Conservation (phyloP, 2,113 vertebrate species). For the Isurus oxyrinchus region DNA sequence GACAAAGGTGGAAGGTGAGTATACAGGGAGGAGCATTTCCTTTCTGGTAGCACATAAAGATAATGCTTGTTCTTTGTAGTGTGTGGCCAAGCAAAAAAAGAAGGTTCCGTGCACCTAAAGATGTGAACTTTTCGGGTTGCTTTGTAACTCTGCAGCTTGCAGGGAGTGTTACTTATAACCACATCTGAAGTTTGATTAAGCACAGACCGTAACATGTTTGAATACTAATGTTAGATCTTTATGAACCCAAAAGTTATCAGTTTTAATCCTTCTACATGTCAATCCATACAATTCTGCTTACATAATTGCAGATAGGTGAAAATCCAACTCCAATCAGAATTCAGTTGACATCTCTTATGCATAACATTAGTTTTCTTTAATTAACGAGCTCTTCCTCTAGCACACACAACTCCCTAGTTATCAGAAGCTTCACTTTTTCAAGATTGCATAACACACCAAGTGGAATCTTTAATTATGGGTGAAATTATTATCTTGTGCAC, state of each 20-base stretch:
- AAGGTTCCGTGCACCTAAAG: not conserved
- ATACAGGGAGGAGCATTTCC: not conserved
- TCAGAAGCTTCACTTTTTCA: not conserved
- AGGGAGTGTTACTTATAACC: not conserved
- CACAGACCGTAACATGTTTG: too few species aligned
- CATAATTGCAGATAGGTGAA: not conserved
- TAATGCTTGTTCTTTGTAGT: not conserved
- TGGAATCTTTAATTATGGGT: not conserved
- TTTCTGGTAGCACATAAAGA: not conserved
- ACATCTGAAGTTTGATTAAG: not conserved
- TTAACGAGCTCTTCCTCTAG: not conserved
- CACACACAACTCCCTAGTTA: not conserved
- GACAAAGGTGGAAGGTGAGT: not conserved
- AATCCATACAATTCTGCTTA: not conserved
- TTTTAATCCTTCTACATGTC: not conserved
- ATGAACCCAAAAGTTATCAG: not conserved
- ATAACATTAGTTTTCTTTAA: not conserved
- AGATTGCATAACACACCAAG: not conserved
- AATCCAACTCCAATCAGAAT: not conserved
- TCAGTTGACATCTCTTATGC: not conserved
- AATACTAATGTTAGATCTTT: not conserved
- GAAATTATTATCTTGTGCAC: too few species aligned
- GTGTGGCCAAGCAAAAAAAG: not conserved
- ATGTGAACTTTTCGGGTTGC: too few species aligned
- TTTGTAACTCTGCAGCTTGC: too few species aligned